Evolutionary conservation across 2,888 invertebrate species (phyloP).

Genomic region (Norana najaformis): DNA sequence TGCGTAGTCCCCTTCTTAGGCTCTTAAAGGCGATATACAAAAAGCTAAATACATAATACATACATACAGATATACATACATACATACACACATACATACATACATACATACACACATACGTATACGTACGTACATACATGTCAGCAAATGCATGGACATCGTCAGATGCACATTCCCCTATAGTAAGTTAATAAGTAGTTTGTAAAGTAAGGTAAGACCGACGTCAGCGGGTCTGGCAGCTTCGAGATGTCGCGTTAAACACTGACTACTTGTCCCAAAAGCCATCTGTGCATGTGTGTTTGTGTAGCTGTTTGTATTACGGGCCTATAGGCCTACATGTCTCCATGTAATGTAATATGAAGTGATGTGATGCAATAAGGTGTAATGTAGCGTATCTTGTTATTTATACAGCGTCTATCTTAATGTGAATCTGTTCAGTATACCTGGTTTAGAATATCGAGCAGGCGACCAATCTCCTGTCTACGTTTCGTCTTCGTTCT

Average conservation of each 20-base stretch:
- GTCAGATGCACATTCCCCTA: background rate
- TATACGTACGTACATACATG: background rate
- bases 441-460: background rate
- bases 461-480: conserved; percentile 56
- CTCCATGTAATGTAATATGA: background rate
- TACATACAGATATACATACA: background rate
- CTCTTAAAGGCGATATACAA: background rate
- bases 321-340: background rate
- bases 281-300: too few relatives aligned
- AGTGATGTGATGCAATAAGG: background rate
- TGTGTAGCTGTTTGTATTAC: background rate
- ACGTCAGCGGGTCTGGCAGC: too few relatives aligned
- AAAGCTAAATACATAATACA: too few relatives aligned
- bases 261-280: too few relatives aligned
- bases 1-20: background rate
- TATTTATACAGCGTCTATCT: background rate
- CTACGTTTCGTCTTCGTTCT: conserved; percentile 64
- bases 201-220: too few relatives aligned
- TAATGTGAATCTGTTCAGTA: background rate
- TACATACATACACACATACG: background rate
- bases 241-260: too few relatives aligned
- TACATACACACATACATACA: background rate
- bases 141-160: background rate
- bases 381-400: background rate
- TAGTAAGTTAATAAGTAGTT: too few relatives aligned